Conservation (phyloP, 2,888 invertebrate species). For the Tenthredo scrophulariae region DNA sequence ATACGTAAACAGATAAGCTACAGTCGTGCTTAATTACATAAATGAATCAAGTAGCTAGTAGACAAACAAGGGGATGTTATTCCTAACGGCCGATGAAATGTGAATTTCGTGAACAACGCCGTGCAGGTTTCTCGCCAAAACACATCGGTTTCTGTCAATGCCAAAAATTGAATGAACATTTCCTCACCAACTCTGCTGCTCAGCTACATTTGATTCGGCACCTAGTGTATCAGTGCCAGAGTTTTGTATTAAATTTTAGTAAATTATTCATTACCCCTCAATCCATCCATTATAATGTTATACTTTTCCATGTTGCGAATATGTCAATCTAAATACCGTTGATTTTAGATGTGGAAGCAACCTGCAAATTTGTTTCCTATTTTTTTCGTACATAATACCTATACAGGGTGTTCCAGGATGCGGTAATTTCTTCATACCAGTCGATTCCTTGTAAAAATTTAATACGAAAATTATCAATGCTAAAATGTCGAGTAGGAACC, state of each 20-base stretch:
- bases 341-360: too few relatives aligned
- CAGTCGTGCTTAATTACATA: not conserved
- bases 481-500: too few relatives aligned
- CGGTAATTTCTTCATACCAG: too few relatives aligned
- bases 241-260: not conserved
- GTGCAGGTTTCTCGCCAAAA: not conserved
- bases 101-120: not conserved
- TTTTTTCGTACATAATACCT: too few relatives aligned
- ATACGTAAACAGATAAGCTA: conserved; percentile 9
- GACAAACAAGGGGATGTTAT: not conserved
- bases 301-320: not conserved
- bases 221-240: not conserved
- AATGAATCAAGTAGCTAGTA: not conserved
- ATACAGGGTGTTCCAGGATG: too few relatives aligned
- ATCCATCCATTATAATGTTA: not conserved
- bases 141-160: not conserved
- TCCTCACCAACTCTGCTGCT: not conserved
- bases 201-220: not conserved
- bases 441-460: too few relatives aligned
- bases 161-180: not conserved
- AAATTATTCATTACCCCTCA: not conserved
- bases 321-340: too few relatives aligned
- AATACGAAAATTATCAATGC: too few relatives aligned
- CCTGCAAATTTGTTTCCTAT: too few relatives aligned
- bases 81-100: not conserved